Percentiles rank a stretch among this genome's conserved stretches.
phyloP scores from a whole-genome alignment of 2,888 invertebrate species.

The Netelia inedita region DNA sequence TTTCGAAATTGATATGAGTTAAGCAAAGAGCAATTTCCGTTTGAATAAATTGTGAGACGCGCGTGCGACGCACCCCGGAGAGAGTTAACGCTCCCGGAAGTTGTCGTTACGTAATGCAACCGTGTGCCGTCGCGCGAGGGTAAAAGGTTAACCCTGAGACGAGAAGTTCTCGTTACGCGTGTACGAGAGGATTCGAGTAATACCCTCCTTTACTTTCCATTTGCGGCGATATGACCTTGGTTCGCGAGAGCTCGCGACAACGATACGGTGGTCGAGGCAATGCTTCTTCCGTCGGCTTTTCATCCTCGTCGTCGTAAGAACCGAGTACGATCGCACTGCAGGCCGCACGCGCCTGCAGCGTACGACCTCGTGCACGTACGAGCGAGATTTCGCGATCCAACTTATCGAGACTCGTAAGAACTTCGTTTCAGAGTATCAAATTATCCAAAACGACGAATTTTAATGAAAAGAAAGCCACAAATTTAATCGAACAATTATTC shows the following conservation, averaged over 20 bases:
- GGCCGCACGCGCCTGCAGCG: slow-evolving; percentile 32
- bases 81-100: slow-evolving; percentile 63
- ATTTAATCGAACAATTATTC: no score
- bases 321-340: slow-evolving; percentile 36
- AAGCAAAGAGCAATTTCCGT: slow-evolving; percentile 1
- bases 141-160: slow-evolving; percentile 68
- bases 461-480: no score
- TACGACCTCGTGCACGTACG: slow-evolving; percentile 22
- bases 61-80: not conserved
- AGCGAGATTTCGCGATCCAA: slow-evolving; percentile 26
- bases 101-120: slow-evolving; percentile 52
- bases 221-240: slow-evolving; percentile 70
- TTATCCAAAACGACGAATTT: no score
- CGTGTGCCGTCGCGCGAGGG: slow-evolving; percentile 60
- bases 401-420: slow-evolving; percentile 25
- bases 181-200: slow-evolving; percentile 64
- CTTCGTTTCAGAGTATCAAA: not conserved
- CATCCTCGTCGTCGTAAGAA: slow-evolving; percentile 17
- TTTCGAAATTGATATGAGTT: slow-evolving; percentile 11
- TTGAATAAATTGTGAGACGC: not conserved
- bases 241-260: slow-evolving; percentile 59
- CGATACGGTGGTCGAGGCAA: slow-evolving; percentile 55
- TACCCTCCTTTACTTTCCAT: slow-evolving; percentile 67
- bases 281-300: slow-evolving; percentile 53
- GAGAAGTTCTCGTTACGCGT: slow-evolving; percentile 66